Base-by-base conservation (phyloP, 2,113 vertebrate genomes). In the Pandion haliaetus region DNA sequence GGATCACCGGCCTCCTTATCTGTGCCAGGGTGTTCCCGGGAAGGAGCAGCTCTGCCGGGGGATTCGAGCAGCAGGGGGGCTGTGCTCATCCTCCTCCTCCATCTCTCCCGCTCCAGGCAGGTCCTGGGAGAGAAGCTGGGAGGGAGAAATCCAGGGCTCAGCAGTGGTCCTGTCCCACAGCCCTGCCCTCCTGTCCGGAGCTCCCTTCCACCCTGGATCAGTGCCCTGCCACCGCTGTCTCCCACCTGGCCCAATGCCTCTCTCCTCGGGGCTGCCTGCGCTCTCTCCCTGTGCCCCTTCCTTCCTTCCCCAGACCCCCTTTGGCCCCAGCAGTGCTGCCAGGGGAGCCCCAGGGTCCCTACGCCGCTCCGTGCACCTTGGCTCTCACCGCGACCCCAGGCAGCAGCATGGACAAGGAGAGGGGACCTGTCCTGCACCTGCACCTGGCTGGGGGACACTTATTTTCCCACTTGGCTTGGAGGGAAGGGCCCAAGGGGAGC, bases 1-100 rank as follows among this genome's bases (percentile, higher is more conserved):
- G 93, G 97, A 95, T 72, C 73, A 5, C 61, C 6, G 7, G 71
- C 52, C 62, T 96, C 84, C 83, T 91, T 93, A 87, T 82, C 94
- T 72, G 65, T 40, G 73, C 81, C 72, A 36, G 79, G 95, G 55
- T 17, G 81, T 77, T 91, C 86, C 82, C 7, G 17, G 78, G 59
- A 76, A 85, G 40, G 18, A 63, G 62, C 45, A 20, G 57, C 74
- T 21, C 38, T 34, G 65, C 82, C 34, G 3, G 3, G 49, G 49
- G 66, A 49, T n/a, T 25, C 5, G 5, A 32, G 10, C 1, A 0
- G 38, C 17, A 10, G 18, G 31, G 20, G 8, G 18, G 13, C 7
- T n/a, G 29, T 12, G 36, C 55, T 70, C 5, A 0, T 65, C 79
- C 24, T 58, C 83, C 55, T 66, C 47, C 9, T 54, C 31, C 81